Percentiles rank a stretch among this genome's conserved stretches.
Conservation (phyloP, 2,113 vertebrate species). For the Ammospiza caudacuta region DNA sequence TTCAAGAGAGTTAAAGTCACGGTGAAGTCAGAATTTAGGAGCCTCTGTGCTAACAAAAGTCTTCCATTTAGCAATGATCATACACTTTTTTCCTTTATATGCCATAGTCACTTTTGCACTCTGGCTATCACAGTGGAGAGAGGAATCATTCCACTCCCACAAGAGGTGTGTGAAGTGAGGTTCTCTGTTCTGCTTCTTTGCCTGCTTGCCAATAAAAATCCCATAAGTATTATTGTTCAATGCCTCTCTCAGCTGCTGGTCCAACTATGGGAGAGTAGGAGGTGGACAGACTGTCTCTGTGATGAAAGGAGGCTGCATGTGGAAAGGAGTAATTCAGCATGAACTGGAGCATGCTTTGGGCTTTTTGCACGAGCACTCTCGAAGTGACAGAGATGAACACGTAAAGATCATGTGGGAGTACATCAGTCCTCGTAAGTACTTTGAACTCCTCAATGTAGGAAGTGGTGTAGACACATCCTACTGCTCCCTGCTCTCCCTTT, state of each 20-base stretch:
- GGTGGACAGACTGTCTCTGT: constrained; percentile 81
- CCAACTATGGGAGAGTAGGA: constrained; percentile 81
- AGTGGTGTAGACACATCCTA: neutral
- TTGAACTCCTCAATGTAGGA: neutral
- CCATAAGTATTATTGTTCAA: neutral
- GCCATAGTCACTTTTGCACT: neutral
- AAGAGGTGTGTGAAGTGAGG: neutral
- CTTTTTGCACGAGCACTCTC: constrained; percentile 86
- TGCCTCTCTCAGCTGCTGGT: constrained; percentile 80
- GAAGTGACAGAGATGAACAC: constrained; percentile 82
- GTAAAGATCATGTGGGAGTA: constrained; percentile 85
- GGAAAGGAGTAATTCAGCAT: constrained; percentile 83
- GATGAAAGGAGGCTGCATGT: constrained; percentile 81
- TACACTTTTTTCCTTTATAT: neutral
- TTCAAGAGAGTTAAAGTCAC: neutral
- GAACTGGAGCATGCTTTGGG: constrained; percentile 85
- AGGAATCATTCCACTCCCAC: neutral
- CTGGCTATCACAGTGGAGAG: neutral
- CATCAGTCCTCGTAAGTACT: constrained; percentile 75
- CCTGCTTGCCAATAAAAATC: neutral
- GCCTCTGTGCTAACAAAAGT: neutral
- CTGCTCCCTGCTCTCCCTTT: neutral
- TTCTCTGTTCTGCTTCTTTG: neutral
- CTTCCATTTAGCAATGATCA: neutral
- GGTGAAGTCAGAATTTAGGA: neutral